A percentile compares a stretch with the other conserved stretches of the same genome.
These are phyloP conservation scores for Drosophila azteca DNA, from an alignment of 1,140 invertebrate species.

Conservation along the genomic window DNA sequence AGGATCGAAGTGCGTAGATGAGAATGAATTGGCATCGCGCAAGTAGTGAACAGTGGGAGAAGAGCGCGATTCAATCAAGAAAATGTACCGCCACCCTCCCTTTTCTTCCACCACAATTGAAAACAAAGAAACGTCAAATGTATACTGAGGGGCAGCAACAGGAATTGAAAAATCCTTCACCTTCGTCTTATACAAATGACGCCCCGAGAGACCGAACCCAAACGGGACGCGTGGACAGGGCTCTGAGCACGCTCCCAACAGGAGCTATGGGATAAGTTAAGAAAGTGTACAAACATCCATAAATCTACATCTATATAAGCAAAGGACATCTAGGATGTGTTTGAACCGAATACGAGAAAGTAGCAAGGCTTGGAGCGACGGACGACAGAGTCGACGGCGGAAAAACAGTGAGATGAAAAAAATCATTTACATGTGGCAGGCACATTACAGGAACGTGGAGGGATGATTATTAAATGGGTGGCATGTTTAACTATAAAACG, in stretches of 20 bases:
- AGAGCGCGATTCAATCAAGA: conserved; percentile 3
- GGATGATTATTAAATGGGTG: conserved; percentile 84
- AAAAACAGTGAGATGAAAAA: conserved; percentile 22
- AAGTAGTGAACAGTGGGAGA: conserved; percentile 31
- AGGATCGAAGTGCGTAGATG: conserved; percentile 56
- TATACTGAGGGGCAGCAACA: conserved; percentile 22
- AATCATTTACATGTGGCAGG: conserved; percentile 80
- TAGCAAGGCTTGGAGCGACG: conserved; percentile 37
- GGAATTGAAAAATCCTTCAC: conserved; percentile 83
- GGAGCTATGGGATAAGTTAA: conserved; percentile 35
- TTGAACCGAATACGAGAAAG: conserved; percentile 55
- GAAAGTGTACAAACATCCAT: conserved; percentile 28
- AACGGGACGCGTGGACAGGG: conserved; percentile 10
- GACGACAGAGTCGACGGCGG: not conserved
- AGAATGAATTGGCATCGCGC: conserved; percentile 58
- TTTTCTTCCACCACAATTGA: conserved; percentile 27
- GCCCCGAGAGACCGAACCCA: conserved; percentile 70
- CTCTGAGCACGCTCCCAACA: conserved; percentile 53
- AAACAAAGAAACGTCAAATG: conserved; percentile 46
- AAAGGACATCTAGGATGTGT: conserved; percentile 54
- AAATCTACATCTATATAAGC: conserved; percentile 38
- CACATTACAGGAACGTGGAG: conserved; percentile 58
- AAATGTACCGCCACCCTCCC: not conserved
- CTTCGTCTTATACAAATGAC: conserved; percentile 83
- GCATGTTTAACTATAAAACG: conserved; percentile 82